Base-by-base conservation (phyloP, 2,888 invertebrate species). In the Phorcus lineatus region DNA sequence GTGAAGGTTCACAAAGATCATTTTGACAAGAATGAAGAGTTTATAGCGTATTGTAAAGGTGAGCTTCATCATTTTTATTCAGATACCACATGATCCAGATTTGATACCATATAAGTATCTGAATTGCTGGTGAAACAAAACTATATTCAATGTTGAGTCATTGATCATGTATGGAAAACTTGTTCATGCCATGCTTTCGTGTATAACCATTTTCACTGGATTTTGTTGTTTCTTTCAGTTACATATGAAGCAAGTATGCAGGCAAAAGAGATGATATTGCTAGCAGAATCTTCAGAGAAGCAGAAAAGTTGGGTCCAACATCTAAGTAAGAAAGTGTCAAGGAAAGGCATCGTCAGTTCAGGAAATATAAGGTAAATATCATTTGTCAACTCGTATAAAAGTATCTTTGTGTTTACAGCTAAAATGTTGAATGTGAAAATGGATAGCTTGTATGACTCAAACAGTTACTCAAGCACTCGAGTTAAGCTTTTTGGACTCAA, bases 1-100 rank as follows among this genome's bases (percentile, higher is more conserved):
- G 96, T 97, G 93, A 99, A 99, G 95, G 97, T 99, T 91, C 99
- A 99, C 94, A 97, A 97, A 93, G 99, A 99, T 93, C 99, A 99
- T 95, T 95, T 97, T 93, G 96, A 97, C 90, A 96, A 95, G 89
- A 95, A 95, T 90, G 96, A 96, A 92, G 97, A 97, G 93, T 95
- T 96, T 84, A 96, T 98, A 92, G 97, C 97, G 85, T 98, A 98
- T 74, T 99, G 99, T 94, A 99, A 98, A 92, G 92, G 93, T 93
- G 83, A 80, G 86, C 62, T 9, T 1, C 13, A 6, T 47, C 1
- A 47, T 47, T 6, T 47, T 47, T 3, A n/a, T n/a, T 36, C 7
- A 7, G 36, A 67, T 6, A 28, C 17, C 6, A 16, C 28, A 67
- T 17, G n/a, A 55, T 77, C 47, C 31, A 24, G 24, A 31, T 77